Conservation (phyloP, 2,797 vertebrate genomes). For the Rhabdophis nuchalis region DNA sequence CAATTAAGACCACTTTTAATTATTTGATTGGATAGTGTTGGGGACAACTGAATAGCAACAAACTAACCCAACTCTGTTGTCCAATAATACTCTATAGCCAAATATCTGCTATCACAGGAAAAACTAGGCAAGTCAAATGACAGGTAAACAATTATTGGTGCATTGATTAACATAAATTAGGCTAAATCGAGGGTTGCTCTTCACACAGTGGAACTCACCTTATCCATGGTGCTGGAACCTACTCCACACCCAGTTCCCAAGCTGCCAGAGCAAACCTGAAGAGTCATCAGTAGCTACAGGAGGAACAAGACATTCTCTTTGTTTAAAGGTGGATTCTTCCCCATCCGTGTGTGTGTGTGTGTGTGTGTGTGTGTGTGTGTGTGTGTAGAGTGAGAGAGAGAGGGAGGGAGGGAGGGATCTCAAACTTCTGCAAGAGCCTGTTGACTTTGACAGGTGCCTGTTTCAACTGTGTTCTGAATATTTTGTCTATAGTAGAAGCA, state of each 20-base stretch:
- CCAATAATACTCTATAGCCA: background rate
- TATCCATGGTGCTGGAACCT: background rate
- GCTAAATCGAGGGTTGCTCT: background rate
- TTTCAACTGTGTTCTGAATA: background rate
- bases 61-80: background rate
- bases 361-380: too few species aligned
- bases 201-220: background rate
- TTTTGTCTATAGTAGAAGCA: background rate
- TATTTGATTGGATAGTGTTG: background rate
- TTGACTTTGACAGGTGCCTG: background rate
- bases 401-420: too few species aligned
- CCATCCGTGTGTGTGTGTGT: too few species aligned
- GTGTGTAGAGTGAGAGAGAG: too few species aligned
- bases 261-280: background rate
- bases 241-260: background rate
- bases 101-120: background rate
- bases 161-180: background rate
- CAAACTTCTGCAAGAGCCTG: background rate
- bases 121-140: background rate
- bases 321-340: background rate
- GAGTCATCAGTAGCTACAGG: background rate
- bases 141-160: background rate
- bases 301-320: background rate
- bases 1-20: background rate
- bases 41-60: background rate